A percentile compares a stretch with the other conserved stretches of the same genome.
phyloP scores from a whole-genome alignment of 1,140 invertebrate genomes.

The Temnothorax longispinosus region DNA sequence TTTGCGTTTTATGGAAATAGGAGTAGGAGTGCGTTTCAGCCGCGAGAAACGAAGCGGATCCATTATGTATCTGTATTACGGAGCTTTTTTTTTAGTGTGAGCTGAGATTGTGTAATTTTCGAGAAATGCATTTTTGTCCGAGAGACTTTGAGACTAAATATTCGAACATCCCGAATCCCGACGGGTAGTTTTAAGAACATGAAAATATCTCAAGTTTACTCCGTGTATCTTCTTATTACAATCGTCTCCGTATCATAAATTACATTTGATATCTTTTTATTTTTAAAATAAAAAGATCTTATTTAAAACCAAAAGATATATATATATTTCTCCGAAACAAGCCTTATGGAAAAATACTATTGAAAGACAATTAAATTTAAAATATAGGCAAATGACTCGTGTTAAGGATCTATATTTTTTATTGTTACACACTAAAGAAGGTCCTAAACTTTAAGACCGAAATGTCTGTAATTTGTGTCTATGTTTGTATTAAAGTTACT shows the following conservation, averaged over 20 bases:
- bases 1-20: neutral
- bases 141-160: neutral
- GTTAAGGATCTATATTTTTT: too few species aligned
- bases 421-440: too few species aligned
- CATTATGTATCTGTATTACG: neutral
- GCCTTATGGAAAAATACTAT: too few species aligned
- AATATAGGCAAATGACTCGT: too few species aligned
- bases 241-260: neutral
- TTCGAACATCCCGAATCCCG: neutral
- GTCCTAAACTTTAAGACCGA: too few species aligned
- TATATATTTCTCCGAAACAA: too few species aligned
- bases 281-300: neutral
- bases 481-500: too few species aligned
- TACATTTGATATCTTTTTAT: neutral
- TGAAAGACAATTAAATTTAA: too few species aligned
- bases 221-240: neutral
- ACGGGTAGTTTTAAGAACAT: neutral
- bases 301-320: too few species aligned
- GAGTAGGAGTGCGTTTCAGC: neutral
- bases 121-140: neutral
- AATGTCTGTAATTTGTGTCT: too few species aligned
- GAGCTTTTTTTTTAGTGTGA: neutral
- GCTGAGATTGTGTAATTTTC: neutral
- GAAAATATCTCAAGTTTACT: neutral
- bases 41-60: neutral